These are phyloP conservation scores for Leptinotarsa lineolata DNA, from an alignment of 1,140 invertebrate species.

Conservation along the genomic window DNA sequence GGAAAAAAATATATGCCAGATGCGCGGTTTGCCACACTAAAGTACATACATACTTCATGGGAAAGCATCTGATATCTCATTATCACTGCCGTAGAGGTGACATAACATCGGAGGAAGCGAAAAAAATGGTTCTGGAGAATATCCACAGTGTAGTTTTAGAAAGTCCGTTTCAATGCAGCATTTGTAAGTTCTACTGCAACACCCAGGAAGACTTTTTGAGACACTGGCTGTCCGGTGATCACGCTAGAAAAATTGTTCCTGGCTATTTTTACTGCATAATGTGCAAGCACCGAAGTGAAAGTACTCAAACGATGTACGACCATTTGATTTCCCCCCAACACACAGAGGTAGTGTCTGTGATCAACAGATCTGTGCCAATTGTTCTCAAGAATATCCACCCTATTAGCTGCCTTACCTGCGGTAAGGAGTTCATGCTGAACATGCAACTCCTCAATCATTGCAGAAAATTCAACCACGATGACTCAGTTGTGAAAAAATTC, in stretches of 20 bases:
- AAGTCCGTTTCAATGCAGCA: constrained; percentile 80
- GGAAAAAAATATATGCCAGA: constrained; percentile 63
- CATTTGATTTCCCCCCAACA: constrained; percentile 73
- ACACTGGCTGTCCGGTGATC: constrained; percentile 73
- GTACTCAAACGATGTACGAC: constrained; percentile 67
- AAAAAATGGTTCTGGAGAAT: constrained; percentile 72
- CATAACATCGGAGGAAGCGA: constrained; percentile 59
- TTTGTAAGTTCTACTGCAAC: constrained; percentile 85
- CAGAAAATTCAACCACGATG: constrained; percentile 59
- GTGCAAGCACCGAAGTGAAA: constrained; percentile 74
- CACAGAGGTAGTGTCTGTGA: constrained; percentile 70
- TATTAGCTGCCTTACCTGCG: constrained; percentile 67
- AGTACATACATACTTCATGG: constrained; percentile 70
- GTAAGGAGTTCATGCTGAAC: constrained; percentile 69
- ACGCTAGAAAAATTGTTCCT: constrained; percentile 57
- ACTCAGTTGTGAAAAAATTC: constrained; percentile 29
- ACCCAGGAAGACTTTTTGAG: constrained; percentile 70
- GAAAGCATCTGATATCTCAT: constrained; percentile 82
- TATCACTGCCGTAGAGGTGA: constrained; percentile 76
- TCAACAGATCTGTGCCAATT: constrained; percentile 79
- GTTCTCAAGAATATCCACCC: constrained; percentile 71
- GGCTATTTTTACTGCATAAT: constrained; percentile 75
- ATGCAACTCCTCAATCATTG: constrained; percentile 70
- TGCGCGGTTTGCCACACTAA: constrained; percentile 73
- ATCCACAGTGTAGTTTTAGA: constrained; percentile 76